Conservation (phyloP, 2,113 vertebrate species). For the Rhea americana region DNA sequence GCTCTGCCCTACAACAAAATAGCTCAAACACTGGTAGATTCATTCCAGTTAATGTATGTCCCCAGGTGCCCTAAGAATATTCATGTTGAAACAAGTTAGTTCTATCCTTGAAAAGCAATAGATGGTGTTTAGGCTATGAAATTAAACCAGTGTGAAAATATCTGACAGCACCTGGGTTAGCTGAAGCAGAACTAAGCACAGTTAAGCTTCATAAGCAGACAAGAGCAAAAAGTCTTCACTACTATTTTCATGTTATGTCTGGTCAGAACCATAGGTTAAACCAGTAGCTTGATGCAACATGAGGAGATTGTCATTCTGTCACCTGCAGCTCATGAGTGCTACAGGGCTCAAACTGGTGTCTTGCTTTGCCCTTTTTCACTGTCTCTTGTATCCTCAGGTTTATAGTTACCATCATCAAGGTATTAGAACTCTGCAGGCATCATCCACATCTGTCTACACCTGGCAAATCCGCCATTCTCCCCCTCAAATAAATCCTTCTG, state of each 20-base stretch:
- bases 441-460: constrained; percentile 67
- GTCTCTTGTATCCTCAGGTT: constrained; percentile 3
- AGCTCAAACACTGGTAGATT: background rate
- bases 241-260: background rate
- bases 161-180: constrained; percentile 18
- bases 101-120: background rate
- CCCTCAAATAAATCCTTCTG: constrained; percentile 56
- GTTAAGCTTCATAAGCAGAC: background rate
- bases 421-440: constrained; percentile 57
- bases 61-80: background rate
- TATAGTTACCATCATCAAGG: constrained; percentile 50
- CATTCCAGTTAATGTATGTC: background rate
- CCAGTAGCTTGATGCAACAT: background rate
- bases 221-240: background rate
- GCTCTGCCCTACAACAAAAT: background rate
- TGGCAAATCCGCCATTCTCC: constrained; percentile 58
- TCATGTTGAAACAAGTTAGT: background rate
- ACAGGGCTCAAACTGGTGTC: background rate
- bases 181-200: constrained; percentile 17
- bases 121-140: background rate
- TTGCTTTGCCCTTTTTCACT: background rate
- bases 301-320: constrained; percentile 1
- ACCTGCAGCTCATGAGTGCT: constrained; percentile 2
- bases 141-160: constrained; percentile 8
- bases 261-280: background rate